Conservation (phyloP, 2,888 invertebrate species). For the Drosophila antonietae region DNA sequence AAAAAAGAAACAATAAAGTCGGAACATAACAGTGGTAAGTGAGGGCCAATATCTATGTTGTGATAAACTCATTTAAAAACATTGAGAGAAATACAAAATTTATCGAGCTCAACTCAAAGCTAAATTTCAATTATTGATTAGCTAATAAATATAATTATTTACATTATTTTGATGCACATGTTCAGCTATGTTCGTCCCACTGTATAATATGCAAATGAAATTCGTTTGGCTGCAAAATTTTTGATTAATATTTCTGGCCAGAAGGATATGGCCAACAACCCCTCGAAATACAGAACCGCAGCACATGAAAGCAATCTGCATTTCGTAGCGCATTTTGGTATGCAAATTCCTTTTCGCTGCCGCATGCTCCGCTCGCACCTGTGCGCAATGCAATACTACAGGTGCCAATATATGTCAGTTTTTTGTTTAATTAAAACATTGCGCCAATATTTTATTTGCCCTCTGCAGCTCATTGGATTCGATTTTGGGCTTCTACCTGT, state of each 20-base stretch:
- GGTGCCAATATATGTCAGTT: conserved; percentile 77
- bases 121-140: conserved; percentile 17
- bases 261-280: conserved; percentile 23
- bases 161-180: background rate
- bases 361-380: conserved; percentile 31
- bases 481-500: background rate
- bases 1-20: background rate
- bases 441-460: conserved; percentile 70
- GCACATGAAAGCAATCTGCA: conserved; percentile 21
- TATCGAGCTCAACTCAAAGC: background rate
- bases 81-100: conserved; percentile 1
- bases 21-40: conserved; percentile 17
- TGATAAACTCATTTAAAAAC: conserved; percentile 1
- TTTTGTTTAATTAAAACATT: conserved; percentile 81
- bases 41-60: background rate
- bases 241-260: conserved; percentile 69
- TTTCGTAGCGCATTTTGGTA: conserved; percentile 59
- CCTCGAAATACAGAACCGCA: conserved; percentile 12
- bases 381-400: conserved; percentile 6
- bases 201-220: conserved; percentile 63
- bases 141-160: background rate
- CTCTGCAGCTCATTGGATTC: conserved; percentile 9
- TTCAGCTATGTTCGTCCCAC: background rate
- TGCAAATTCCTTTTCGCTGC: conserved; percentile 57
- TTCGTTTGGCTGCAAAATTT: conserved; percentile 61